phyloP scores from a whole-genome alignment of 1,140 invertebrate genomes.

The Stenopsyche tienmushanensis region DNA sequence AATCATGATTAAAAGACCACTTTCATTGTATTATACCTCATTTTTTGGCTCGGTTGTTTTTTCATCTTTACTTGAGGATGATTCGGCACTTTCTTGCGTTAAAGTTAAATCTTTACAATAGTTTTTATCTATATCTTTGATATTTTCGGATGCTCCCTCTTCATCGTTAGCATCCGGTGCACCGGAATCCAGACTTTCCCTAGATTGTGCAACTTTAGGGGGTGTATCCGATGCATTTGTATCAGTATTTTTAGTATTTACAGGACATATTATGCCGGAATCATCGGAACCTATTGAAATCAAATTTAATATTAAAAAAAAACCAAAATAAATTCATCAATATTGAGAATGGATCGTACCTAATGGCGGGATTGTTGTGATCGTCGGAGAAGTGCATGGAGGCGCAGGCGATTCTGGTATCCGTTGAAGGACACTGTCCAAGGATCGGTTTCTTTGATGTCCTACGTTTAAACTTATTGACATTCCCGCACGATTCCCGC shows the following conservation, averaged over 20 bases:
- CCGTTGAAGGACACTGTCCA: conserved; percentile 82
- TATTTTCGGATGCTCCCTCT: conserved; percentile 44
- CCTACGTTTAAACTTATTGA: conserved; percentile 47
- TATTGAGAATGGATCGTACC: conserved; percentile 15
- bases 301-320: conserved; percentile 22
- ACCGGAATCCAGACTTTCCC: conserved; percentile 71
- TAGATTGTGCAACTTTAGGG: conserved; percentile 54
- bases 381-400: conserved; percentile 61
- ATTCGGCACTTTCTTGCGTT: background rate
- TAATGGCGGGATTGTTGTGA: conserved; percentile 33
- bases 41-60: background rate
- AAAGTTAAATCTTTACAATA: background rate
- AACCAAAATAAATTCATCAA: background rate
- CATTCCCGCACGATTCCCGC: background rate
- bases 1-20: background rate
- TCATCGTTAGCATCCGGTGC: conserved; percentile 61
- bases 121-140: background rate
- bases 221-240: background rate
- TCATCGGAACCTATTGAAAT: conserved; percentile 74
- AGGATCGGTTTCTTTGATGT: conserved; percentile 83
- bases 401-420: conserved; percentile 83
- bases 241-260: conserved; percentile 40
- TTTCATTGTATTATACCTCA: background rate
- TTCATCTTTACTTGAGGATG: conserved; percentile 7
- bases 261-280: conserved; percentile 73